Percentiles rank a stretch among this genome's conserved stretches.
Evolutionary conservation across 2,113 vertebrate genomes (phyloP).

Genomic region (Embiotoca jacksoni): DNA sequence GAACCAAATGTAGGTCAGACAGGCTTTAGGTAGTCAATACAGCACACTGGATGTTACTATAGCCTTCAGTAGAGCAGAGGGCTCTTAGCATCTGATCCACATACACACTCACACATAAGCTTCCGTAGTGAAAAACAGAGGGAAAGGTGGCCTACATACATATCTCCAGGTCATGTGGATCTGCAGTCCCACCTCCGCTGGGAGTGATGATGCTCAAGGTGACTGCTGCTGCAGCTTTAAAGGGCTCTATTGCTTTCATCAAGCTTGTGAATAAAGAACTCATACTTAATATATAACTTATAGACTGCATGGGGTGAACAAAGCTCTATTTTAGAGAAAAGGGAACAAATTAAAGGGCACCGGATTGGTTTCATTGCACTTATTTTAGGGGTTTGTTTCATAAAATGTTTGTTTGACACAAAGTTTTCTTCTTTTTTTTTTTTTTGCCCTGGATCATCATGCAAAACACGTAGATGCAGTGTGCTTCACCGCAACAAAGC

Average conservation of each 20-base stretch:
- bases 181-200: slow-evolving; percentile 6
- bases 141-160: slow-evolving; percentile 49
- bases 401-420: too few relatives aligned
- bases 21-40: slow-evolving; percentile 30
- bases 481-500: slow-evolving; percentile 29
- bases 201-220: background rate
- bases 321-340: too few relatives aligned
- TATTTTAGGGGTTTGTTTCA: too few relatives aligned
- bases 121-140: background rate
- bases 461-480: background rate
- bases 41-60: slow-evolving; percentile 9
- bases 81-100: slow-evolving; percentile 11
- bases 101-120: slow-evolving; percentile 4
- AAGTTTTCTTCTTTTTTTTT: background rate
- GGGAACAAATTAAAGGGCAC: too few relatives aligned
- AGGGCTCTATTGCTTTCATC: background rate
- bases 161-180: slow-evolving; percentile 30
- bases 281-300: too few relatives aligned
- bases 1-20: slow-evolving; percentile 63
- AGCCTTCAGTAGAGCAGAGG: background rate
- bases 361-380: too few relatives aligned
- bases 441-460: background rate
- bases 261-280: background rate
- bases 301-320: too few relatives aligned
- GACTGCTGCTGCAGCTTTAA: slow-evolving; percentile 1